Evolutionary conservation across 2,113 vertebrate species (phyloP), one percentile per base, ranked within the genome.

Genomic region (Oxyura jamaicensis): DNA sequence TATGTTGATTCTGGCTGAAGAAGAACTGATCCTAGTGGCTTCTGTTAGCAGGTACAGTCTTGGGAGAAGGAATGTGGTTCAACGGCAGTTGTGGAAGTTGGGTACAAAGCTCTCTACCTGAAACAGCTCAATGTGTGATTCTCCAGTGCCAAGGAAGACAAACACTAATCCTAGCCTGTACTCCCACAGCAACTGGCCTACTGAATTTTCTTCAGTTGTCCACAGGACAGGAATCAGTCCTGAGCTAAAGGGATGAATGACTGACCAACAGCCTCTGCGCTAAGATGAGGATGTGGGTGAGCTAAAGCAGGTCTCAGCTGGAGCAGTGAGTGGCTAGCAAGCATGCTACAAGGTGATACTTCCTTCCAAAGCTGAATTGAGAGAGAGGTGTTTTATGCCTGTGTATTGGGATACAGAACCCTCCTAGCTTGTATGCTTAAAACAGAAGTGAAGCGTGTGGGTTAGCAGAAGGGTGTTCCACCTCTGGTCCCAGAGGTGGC

Each of bases 1-100:
- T 91, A 1, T 88, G 68, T 93, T 93, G 88, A 83, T 96, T 90
- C 76, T 92, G 92, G 86, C 88, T 93, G 50, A 88, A 59, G 23
- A 52, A 55, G 68, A 88, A 58, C 50, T 42, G 78, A 76, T 87
- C 48, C 67, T 15, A 44, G 31, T 81, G 86, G 63, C 36, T 95
- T 86, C 67, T 80, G 68, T 78, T 71, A 88, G 74, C 76, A 83
- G 46, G 55, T 77, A 36, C 28, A 36, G 55, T 20, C 41, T n/a
- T 67, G 73, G 52, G 74, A 36, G 31, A 31, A 42, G 36, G 50
- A 55, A 71, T 31, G 58, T 19, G 50, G 60, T 85, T 68, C 55
- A 91, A 55, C 56, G 81, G 60, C 11, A 1, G 42, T 44, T 52
- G 48, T 33, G 44, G 46, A 31, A 58, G 46, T 13, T 66, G 10